Conservation (phyloP, 2,797 vertebrate genomes). For the Bradypus variegatus region DNA sequence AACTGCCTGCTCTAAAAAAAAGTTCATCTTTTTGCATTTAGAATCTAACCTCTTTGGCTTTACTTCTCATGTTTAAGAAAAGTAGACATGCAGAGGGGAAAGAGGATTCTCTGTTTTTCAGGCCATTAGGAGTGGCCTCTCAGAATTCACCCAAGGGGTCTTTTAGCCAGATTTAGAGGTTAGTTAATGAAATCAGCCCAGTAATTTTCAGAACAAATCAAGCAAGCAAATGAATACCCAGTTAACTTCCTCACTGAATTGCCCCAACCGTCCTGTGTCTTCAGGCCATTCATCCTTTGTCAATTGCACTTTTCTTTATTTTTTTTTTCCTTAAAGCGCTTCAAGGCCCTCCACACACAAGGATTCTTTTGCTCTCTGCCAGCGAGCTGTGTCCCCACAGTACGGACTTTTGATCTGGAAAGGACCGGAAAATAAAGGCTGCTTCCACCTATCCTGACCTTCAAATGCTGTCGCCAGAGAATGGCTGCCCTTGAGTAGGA, state of each 20-base stretch:
- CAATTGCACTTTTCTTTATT: neutral
- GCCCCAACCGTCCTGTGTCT: neutral
- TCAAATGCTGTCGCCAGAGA: neutral
- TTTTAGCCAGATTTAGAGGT: neutral
- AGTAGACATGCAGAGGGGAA: neutral
- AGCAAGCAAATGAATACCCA: neutral
- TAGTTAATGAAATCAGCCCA: neutral
- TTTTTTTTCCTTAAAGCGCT: neutral
- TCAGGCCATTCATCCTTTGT: neutral
- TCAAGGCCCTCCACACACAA: neutral
- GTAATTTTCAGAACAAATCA: neutral
- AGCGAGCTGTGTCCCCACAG: neutral
- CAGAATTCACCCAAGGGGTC: neutral
- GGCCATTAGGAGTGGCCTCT: neutral
- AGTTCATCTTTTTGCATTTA: neutral
- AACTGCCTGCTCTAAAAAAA: neutral
- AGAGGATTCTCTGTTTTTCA: neutral
- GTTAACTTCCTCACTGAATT: neutral
- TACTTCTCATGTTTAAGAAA: neutral
- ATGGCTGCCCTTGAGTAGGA: neutral
- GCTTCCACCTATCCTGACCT: neutral
- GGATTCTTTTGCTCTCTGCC: neutral
- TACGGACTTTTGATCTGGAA: neutral
- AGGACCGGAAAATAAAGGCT: neutral
- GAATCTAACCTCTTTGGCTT: neutral